A percentile compares a stretch with the other conserved stretches of the same genome.
phyloP scores from a whole-genome alignment of 2,113 vertebrate genomes.

The Gobius niger region DNA sequence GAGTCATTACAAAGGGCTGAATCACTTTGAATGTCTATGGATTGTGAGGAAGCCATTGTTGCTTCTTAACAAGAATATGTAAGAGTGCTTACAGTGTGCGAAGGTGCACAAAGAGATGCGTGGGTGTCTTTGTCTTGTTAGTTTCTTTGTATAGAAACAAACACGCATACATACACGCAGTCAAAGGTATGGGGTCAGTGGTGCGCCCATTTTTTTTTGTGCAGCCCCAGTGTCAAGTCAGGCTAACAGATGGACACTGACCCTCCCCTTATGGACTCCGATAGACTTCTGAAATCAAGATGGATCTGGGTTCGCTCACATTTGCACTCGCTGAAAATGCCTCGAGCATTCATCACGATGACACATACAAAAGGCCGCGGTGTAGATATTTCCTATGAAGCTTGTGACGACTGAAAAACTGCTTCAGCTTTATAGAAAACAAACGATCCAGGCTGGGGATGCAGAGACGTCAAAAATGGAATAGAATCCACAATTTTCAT shows the following conservation, averaged over 20 bases:
- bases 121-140: slow-evolving; percentile 7
- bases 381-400: slow-evolving; percentile 37
- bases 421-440: slow-evolving; percentile 25
- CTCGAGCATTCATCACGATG: slow-evolving; percentile 69
- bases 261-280: slow-evolving; percentile 71
- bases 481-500: no score
- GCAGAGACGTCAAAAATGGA: no score
- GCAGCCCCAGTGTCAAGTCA: slow-evolving; percentile 77
- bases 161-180: slow-evolving; percentile 32
- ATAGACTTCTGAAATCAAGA: slow-evolving; percentile 73
- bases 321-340: slow-evolving; percentile 67
- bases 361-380: slow-evolving; percentile 53
- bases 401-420: slow-evolving; percentile 15
- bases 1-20: slow-evolving; percentile 54
- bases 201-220: slow-evolving; percentile 50
- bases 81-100: slow-evolving; percentile 26
- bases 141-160: slow-evolving; percentile 14
- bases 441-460: neutral
- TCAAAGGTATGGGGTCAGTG: slow-evolving; percentile 36
- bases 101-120: slow-evolving; percentile 2
- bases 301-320: slow-evolving; percentile 65
- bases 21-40: slow-evolving; percentile 59
- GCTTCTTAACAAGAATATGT: slow-evolving; percentile 30
- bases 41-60: slow-evolving; percentile 38
- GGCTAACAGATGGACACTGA: slow-evolving; percentile 87